Base-by-base conservation (phyloP, 2,797 vertebrate genomes). In the Cryptoblepharus egeriae region DNA sequence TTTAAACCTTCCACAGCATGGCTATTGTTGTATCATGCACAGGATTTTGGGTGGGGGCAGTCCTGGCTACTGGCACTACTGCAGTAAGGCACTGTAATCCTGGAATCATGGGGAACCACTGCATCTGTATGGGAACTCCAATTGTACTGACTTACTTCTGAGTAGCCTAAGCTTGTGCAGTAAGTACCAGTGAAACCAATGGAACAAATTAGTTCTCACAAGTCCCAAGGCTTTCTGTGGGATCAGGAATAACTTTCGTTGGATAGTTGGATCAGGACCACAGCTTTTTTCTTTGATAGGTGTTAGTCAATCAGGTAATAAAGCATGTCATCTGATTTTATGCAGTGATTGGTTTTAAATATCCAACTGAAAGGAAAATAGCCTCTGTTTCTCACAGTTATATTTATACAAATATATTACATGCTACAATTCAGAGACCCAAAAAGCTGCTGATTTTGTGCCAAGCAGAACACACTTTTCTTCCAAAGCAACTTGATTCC, bases 391-490 rank as follows among this genome's bases (percentile, higher is more conserved):
- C 45, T 78, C 24, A 68, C 52, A 35, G 37, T 49, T 37, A 37
- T 35, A 24, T 79, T 73, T 79, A 35, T 74, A 74, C 32, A 81
- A 74, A 81, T 74, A 57, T 55, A 68, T 74, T 78, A 68, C 49
- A 74, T 42, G 69, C 63, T 72, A 20, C 58, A 20, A 49, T 67
- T 79, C 12, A 60, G 61, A 73, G 24, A 32, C n/a, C 32, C n/a
- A 49, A 42, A 30, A 79, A 74, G 63, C n/a, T 45, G 63, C 7
- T 57, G 60, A 57, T 74, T 45, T 24, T 49, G 39, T 68, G 70
- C 63, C 70, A 75, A 84, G 13, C 35, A 24, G 52, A 79, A 74
- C 37, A 64, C 55, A 32, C 28, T 74, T 84, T 74, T 79, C 37
- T 79, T 74, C 64, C 35, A 74, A 60, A 67, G 55, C 70, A 68